Percentiles rank a stretch among this genome's conserved stretches.
Evolutionary conservation across 1,140 invertebrate species (phyloP).

Genomic region (Pantala flavescens): DNA sequence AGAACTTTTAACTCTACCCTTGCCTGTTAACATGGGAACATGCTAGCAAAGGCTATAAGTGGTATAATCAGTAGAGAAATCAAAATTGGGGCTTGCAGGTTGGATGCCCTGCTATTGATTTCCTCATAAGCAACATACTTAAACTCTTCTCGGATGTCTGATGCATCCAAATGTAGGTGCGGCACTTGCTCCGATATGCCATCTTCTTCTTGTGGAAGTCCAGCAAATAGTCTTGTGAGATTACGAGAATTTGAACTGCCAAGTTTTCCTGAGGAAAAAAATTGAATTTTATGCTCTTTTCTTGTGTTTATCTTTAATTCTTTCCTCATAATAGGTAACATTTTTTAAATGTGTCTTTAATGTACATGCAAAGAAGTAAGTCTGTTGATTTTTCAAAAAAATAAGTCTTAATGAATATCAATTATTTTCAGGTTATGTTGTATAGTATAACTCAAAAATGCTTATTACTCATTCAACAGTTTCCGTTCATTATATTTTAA

Average conservation of each 20-base stretch:
- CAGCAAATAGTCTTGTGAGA: neutral
- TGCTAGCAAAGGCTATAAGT: neutral
- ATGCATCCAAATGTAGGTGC: neutral
- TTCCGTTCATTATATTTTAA: too few species aligned
- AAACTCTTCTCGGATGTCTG: neutral
- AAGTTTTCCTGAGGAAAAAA: neutral
- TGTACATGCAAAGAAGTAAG: too few species aligned
- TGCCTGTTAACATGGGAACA: neutral
- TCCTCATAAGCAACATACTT: constrained; percentile 2
- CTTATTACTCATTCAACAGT: too few species aligned
- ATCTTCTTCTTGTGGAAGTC: neutral
- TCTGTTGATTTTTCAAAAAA: too few species aligned
- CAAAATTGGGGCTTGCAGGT: neutral
- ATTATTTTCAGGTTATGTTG: too few species aligned
- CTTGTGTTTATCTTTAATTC: too few species aligned
- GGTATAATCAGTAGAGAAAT: neutral
- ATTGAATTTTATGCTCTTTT: too few species aligned
- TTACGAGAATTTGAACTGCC: neutral
- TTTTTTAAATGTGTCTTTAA: too few species aligned
- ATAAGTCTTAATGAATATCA: too few species aligned
- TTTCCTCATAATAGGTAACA: too few species aligned
- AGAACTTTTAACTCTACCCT: neutral
- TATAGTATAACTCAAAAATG: too few species aligned
- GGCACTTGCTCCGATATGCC: neutral
- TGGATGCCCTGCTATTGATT: neutral